phyloP scores from a whole-genome alignment of 2,113 vertebrate genomes.

The Zosterops lateralis region DNA sequence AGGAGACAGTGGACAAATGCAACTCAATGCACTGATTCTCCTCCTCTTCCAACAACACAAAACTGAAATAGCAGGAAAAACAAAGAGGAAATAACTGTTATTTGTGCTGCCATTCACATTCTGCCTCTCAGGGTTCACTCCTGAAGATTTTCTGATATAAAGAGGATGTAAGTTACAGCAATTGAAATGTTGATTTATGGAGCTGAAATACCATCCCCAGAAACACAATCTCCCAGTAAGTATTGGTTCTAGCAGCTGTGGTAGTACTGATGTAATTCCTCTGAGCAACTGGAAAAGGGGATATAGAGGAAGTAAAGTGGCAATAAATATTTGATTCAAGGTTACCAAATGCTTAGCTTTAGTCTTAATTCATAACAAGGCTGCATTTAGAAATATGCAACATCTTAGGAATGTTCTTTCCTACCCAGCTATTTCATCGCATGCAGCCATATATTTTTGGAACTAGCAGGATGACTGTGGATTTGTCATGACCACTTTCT shows the following conservation, averaged over 20 bases:
- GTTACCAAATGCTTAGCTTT: background rate
- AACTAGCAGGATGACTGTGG: background rate
- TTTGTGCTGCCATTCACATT: background rate
- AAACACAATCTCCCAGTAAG: background rate
- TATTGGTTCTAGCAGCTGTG: background rate
- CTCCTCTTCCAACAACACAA: background rate
- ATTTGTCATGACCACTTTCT: background rate
- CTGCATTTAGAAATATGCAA: background rate
- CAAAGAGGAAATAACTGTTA: background rate
- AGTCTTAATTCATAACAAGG: background rate
- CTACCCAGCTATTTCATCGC: background rate
- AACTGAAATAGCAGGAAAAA: background rate
- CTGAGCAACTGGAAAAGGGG: background rate
- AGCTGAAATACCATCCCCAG: background rate
- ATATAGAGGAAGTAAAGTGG: background rate
- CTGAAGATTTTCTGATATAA: background rate
- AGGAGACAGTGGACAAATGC: background rate
- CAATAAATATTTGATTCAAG: background rate
- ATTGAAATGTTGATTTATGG: slow-evolving; percentile 18
- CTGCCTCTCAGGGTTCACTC: background rate
- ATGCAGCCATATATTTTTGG: background rate
- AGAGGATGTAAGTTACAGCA: background rate
- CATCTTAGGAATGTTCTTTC: background rate
- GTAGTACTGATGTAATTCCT: background rate
- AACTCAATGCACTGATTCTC: background rate